phyloP scores from a whole-genome alignment of 2,888 invertebrate genomes.

The Synanthedon vespiformis region DNA sequence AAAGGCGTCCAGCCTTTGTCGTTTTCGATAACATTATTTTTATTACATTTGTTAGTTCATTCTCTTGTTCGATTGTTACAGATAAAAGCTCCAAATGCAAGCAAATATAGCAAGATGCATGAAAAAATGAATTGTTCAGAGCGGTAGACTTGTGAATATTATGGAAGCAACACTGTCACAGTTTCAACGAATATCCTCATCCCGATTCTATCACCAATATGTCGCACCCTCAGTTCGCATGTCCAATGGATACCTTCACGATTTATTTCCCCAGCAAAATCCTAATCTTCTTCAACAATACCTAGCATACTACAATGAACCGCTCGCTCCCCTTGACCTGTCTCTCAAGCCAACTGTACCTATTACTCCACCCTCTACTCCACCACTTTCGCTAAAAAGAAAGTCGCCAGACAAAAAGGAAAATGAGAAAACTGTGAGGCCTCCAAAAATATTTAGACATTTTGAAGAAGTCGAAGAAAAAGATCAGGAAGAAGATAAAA shows the following conservation, averaged over 20 bases:
- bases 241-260: slow-evolving; percentile 54
- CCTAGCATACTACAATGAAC: slow-evolving; percentile 71
- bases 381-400: slow-evolving; percentile 75
- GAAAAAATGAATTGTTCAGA: neutral
- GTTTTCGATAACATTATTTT: neutral
- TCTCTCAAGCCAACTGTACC: slow-evolving; percentile 79
- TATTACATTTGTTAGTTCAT: slow-evolving; percentile 1
- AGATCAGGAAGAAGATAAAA: slow-evolving; percentile 29
- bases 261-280: slow-evolving; percentile 54
- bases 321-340: slow-evolving; percentile 78
- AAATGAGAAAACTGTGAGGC: slow-evolving; percentile 28
- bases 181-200: slow-evolving; percentile 47
- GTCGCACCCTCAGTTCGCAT: slow-evolving; percentile 46
- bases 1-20: neutral
- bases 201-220: slow-evolving; percentile 59
- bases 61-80: slow-evolving; percentile 9
- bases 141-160: slow-evolving; percentile 10
- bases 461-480: slow-evolving; percentile 46
- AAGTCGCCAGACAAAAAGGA: slow-evolving; percentile 39
- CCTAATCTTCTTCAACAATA: slow-evolving; percentile 66
- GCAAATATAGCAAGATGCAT: neutral
- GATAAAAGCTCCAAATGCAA: slow-evolving; percentile 2
- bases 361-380: slow-evolving; percentile 82
- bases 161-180: slow-evolving; percentile 61
- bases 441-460: slow-evolving; percentile 54